Evolutionary conservation across 2,888 invertebrate genomes (phyloP), one percentile per base, ranked within the genome.

Genomic region (Drosophila mayaguana): DNA sequence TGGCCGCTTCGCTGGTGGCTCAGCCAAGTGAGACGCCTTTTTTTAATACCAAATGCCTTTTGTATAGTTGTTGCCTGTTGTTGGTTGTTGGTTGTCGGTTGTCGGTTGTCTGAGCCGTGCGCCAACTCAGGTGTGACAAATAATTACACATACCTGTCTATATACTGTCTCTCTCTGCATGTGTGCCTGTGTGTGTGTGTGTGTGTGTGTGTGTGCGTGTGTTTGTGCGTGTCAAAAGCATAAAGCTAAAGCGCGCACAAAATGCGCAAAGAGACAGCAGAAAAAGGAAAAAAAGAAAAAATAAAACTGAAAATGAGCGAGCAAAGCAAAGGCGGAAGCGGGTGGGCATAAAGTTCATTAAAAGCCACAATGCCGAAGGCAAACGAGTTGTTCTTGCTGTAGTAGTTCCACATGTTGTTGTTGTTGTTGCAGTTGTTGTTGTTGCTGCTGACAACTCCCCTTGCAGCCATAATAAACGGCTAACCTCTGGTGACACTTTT

Each of bases 71-170:
- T 63, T 28, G 28, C 28, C 28, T 28, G 8, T 50, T 8, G 36
- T 32, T 7, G 14, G 14, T 0, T 36, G 14, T 36, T 4, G 16
- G 38, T 7, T 36, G 14, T 36, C 14, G 9, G 34, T 38, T 69
- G 71, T 51, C 53, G 83, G 83, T 64, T 62, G 69, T 68, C 73
- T 70, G 77, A 75, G 65, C 69, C 65, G 73, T 57, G 72, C 84
- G 83, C 84, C 81, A 90, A 91, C 92, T 92, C 90, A 92, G 90
- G 92, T 92, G 92, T 92, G 92, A 92, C 92, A 90, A 90, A 90
- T 90, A 90, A 90, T 90, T 90, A 91, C 81, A 81, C 88, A 83
- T 89, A 89, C 67, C 87, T 87, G 72, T 73, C 82, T 57, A 66
- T 87, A 66, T 63, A 72, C 18, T 51, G 6, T 25, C 16, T 22